Percentiles rank a stretch among this genome's conserved stretches.
Evolutionary conservation across 2,888 invertebrate species (phyloP).

Genomic region (Metellina segmentata): DNA sequence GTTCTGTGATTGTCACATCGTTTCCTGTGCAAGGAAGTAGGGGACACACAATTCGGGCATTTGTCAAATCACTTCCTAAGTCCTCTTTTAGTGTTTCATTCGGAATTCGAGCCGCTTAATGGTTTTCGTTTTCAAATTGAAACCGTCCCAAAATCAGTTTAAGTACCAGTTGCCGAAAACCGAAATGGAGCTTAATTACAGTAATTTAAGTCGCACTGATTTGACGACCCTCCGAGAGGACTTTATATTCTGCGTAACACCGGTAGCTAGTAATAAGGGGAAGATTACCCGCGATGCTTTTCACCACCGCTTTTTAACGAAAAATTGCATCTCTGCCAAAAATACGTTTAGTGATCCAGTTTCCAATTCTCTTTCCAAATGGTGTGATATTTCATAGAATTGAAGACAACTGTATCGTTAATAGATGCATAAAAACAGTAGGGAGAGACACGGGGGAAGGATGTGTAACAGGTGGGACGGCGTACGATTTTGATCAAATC

Average conservation of each 20-base stretch:
- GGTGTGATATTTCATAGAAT: too few species aligned
- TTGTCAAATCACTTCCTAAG: background rate
- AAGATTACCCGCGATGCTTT: background rate
- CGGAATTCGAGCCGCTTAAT: slow-evolving; percentile 1
- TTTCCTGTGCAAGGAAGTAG: background rate
- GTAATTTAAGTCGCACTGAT: slow-evolving; percentile 53
- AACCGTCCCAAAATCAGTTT: slow-evolving; percentile 43
- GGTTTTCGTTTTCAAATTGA: slow-evolving; percentile 49
- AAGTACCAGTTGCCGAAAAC: slow-evolving; percentile 45
- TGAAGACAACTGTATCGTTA: too few species aligned
- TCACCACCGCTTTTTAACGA: too few species aligned
- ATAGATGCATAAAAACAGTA: too few species aligned
- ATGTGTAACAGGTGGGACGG: too few species aligned
- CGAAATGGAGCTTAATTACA: slow-evolving; percentile 65
- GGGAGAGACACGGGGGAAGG: too few species aligned
- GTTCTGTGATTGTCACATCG: background rate
- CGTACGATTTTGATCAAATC: too few species aligned
- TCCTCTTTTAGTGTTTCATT: slow-evolving; percentile 1
- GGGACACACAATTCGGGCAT: background rate
- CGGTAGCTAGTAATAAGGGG: slow-evolving; percentile 44
- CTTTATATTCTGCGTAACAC: slow-evolving; percentile 53
- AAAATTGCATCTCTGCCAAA: too few species aligned
- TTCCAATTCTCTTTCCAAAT: too few species aligned
- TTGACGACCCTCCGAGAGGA: slow-evolving; percentile 7
- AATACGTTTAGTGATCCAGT: too few species aligned